These are phyloP conservation scores for Morelia viridis DNA, from an alignment of 2,797 vertebrate genomes.

Conservation along the genomic window DNA sequence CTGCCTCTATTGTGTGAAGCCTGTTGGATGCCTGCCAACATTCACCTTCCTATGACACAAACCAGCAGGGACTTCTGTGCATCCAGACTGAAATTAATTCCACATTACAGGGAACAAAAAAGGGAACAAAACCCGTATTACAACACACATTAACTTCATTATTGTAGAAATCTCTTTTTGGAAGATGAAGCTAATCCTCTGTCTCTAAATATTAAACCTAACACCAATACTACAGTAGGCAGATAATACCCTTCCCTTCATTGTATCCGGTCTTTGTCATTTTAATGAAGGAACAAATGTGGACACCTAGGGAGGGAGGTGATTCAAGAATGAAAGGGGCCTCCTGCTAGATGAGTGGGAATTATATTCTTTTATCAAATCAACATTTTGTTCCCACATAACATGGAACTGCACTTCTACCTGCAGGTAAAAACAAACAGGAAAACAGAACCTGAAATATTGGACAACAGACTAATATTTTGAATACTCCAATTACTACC, in stretches of 20 bases:
- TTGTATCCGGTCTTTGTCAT: slow-evolving; percentile 37
- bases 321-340: slow-evolving; percentile 7
- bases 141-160: slow-evolving; percentile 64
- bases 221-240: slow-evolving; percentile 39
- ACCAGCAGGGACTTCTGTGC: slow-evolving; percentile 40
- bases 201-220: slow-evolving; percentile 54
- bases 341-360: neutral
- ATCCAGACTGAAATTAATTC: slow-evolving; percentile 60
- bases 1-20: slow-evolving; percentile 11
- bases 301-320: slow-evolving; percentile 13
- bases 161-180: slow-evolving; percentile 54
- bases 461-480: neutral
- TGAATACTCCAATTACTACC: neutral
- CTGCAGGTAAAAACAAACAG: neutral
- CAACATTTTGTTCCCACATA: slow-evolving; percentile 21
- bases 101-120: slow-evolving; percentile 55
- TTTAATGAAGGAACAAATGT: slow-evolving; percentile 48
- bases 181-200: slow-evolving; percentile 56
- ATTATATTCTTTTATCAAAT: slow-evolving; percentile 34
- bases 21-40: slow-evolving; percentile 26
- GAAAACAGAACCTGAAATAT: neutral
- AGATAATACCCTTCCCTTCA: slow-evolving; percentile 48
- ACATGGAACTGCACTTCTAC: slow-evolving; percentile 9
- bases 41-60: slow-evolving; percentile 19
- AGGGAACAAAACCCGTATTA: slow-evolving; percentile 64